These are phyloP conservation scores for Spinus olivaceus DNA, from an alignment of 2,797 vertebrate species.

Conservation along the genomic window DNA sequence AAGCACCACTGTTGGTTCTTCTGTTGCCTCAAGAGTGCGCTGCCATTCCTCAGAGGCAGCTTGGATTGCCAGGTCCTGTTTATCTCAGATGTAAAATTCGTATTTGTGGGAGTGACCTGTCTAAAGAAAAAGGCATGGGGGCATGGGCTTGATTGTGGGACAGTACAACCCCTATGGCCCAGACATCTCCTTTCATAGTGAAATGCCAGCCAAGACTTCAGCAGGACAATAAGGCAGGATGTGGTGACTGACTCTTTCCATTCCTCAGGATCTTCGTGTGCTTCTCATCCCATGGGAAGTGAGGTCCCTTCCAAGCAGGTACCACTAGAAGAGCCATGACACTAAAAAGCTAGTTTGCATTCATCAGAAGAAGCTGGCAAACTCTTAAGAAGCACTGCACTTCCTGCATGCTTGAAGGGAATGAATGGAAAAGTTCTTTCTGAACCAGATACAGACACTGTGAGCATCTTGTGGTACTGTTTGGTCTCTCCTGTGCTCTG, in stretches of 20 bases:
- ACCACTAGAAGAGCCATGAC: neutral
- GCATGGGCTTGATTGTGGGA: neutral
- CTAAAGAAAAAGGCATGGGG: neutral
- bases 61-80: neutral
- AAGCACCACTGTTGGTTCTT: neutral
- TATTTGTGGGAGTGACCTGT: neutral
- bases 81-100: neutral
- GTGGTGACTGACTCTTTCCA: neutral
- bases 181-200: neutral
- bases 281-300: neutral
- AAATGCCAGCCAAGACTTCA: neutral
- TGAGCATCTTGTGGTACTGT: neutral
- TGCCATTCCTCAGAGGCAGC: neutral
- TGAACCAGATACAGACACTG: neutral
- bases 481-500: neutral
- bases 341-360: neutral
- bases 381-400: neutral
- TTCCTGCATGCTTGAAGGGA: neutral
- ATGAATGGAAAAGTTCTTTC: neutral
- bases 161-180: neutral
- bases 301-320: neutral
- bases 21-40: neutral
- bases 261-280: neutral
- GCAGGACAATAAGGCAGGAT: neutral
- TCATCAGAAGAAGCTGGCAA: neutral